Evolutionary conservation across 2,797 vertebrate genomes (phyloP).

Genomic region (Decapterus maruadsi): DNA sequence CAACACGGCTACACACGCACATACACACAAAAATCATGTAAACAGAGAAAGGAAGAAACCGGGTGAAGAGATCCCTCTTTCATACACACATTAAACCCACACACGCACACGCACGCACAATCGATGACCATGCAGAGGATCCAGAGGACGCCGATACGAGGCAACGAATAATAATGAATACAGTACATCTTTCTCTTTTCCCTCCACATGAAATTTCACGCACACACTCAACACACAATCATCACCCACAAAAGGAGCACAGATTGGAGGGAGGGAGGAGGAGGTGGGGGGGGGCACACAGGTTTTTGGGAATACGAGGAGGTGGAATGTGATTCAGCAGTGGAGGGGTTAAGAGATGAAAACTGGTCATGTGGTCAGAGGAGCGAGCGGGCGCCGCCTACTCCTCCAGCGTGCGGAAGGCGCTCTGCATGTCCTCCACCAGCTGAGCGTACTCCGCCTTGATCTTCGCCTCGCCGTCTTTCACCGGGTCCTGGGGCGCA

Average conservation of each 20-base stretch:
- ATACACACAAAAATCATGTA: constrained; percentile 71
- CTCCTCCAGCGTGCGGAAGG: constrained; percentile 94
- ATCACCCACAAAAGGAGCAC: constrained; percentile 66
- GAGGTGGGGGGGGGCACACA: constrained; percentile 41
- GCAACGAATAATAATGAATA: constrained; percentile 75
- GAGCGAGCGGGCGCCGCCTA: constrained; percentile 52
- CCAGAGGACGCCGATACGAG: constrained; percentile 68
- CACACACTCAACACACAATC: constrained; percentile 51
- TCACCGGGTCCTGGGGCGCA: constrained; percentile 92
- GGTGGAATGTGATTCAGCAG: constrained; percentile 83
- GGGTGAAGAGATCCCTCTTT: constrained; percentile 49
- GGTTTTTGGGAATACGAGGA: constrained; percentile 56
- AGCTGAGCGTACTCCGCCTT: constrained; percentile 94
- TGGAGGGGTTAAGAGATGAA: constrained; percentile 63
- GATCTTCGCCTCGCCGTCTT: constrained; percentile 96
- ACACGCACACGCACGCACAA: constrained; percentile 32
- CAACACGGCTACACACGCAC: constrained; percentile 63
- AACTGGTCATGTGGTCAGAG: constrained; percentile 23
- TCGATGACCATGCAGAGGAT: constrained; percentile 71
- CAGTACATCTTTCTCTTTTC: constrained; percentile 82
- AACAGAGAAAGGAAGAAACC: constrained; percentile 71
- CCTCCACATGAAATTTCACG: constrained; percentile 68
- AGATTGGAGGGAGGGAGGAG: not conserved
- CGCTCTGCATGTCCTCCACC: constrained; percentile 97
- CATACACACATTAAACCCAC: constrained; percentile 41